Percentiles rank a stretch among this genome's conserved stretches.
Evolutionary conservation across 2,113 vertebrate species (phyloP).

Genomic region (Macaca fascicularis): T2T-MFA8v1.1 NC_088391.1:34929001-34929500

Average conservation of each 20-base stretch:
- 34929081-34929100: background rate
- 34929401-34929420: background rate
- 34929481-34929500: background rate
- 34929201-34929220: background rate
- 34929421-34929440: background rate
- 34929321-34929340: background rate
- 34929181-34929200: background rate
- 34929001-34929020: background rate
- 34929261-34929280: background rate
- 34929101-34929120: background rate
- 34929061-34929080: background rate
- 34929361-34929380: background rate
- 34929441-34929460: background rate
- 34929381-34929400: background rate
- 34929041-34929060: background rate
- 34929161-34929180: background rate
- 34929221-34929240: background rate
- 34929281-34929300: background rate
- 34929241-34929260: background rate
- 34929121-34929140: fast-evolving
- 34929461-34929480: background rate
- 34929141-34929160: background rate
- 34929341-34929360: background rate
- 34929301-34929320: background rate
- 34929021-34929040: background rate